phyloP scores from a whole-genome alignment of 2,797 vertebrate genomes.

The Bradypodion pumilum region DNA sequence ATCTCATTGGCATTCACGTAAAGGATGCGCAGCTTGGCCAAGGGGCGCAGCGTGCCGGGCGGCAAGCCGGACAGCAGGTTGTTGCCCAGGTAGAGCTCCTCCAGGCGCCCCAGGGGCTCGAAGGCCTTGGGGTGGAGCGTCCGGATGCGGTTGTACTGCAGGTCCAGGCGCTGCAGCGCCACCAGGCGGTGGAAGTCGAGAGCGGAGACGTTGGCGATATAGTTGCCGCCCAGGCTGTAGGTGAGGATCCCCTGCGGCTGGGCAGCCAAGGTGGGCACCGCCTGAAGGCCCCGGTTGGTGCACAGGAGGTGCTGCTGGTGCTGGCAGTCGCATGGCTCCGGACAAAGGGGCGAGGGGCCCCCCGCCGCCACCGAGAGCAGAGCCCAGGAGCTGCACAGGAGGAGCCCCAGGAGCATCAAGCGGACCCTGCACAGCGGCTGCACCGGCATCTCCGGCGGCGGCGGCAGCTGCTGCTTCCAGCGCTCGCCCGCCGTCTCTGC shows the following conservation, averaged over 20 bases:
- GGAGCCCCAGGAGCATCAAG: conserved; percentile 68
- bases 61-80: conserved; percentile 83
- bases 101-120: conserved; percentile 83
- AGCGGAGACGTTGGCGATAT: conserved; percentile 88
- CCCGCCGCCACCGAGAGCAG: conserved; percentile 50
- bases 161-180: conserved; percentile 85
- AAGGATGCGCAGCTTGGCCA: conserved; percentile 87
- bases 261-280: conserved; percentile 81
- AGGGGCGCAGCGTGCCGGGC: conserved; percentile 80
- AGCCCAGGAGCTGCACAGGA: conserved; percentile 61
- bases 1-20: conserved; percentile 89
- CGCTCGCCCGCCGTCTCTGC: conserved; percentile 64
- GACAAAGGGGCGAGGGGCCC: conserved; percentile 77
- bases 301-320: conserved; percentile 89
- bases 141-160: conserved; percentile 93
- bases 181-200: conserved; percentile 84
- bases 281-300: conserved; percentile 89
- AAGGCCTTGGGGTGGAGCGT: conserved; percentile 88
- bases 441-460: conserved; percentile 63
- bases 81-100: conserved; percentile 94
- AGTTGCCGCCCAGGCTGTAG: conserved; percentile 93
- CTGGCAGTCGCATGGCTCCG: conserved; percentile 91
- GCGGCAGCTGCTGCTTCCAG: conserved; percentile 67
- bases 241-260: conserved; percentile 82
- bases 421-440: conserved; percentile 52